Conservation (phyloP, 2,888 invertebrate genomes). For the Drosophila nigricruria region DNA sequence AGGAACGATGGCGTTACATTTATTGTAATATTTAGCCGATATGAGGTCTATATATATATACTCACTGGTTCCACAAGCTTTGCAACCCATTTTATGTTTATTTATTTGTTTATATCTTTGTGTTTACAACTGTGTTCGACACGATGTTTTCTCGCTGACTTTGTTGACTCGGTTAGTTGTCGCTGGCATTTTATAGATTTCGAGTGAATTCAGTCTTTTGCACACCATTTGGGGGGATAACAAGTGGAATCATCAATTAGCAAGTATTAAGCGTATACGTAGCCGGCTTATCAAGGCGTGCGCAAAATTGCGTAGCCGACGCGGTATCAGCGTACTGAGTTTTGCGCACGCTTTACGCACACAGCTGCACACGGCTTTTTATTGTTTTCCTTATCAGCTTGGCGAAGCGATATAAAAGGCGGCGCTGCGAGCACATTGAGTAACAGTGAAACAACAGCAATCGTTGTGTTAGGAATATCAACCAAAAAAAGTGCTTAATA, state of each 20-base stretch:
- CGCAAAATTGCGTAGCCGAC: slow-evolving; percentile 47
- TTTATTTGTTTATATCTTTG: slow-evolving; percentile 7
- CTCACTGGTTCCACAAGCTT: slow-evolving; percentile 74
- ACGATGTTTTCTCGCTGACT: slow-evolving; percentile 9
- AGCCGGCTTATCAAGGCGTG: slow-evolving; percentile 41
- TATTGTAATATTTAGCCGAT: neutral
- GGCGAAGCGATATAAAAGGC: slow-evolving; percentile 38
- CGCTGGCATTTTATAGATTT: slow-evolving; percentile 55
- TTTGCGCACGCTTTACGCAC: slow-evolving; percentile 38
- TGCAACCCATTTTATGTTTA: slow-evolving; percentile 68
- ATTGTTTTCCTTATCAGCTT: slow-evolving; percentile 46
- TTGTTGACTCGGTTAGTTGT: slow-evolving; percentile 1
- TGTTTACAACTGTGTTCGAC: slow-evolving; percentile 3
- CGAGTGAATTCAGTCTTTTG: slow-evolving; percentile 40
- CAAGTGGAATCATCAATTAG: slow-evolving; percentile 8
- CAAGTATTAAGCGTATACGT: neutral
- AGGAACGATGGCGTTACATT: neutral
- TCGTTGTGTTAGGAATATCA: slow-evolving; percentile 8
- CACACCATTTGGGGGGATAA: slow-evolving; percentile 43
- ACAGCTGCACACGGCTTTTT: slow-evolving; percentile 60
- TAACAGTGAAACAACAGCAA: slow-evolving; percentile 24
- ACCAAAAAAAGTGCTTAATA: neutral
- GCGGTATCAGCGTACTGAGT: slow-evolving; percentile 17
- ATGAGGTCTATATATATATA: slow-evolving; percentile 9
- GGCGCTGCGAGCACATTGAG: neutral